Percentiles rank a stretch among this genome's conserved stretches.
Conservation (phyloP, 2,888 invertebrate genomes). For the Yponomeuta evonymella region DNA sequence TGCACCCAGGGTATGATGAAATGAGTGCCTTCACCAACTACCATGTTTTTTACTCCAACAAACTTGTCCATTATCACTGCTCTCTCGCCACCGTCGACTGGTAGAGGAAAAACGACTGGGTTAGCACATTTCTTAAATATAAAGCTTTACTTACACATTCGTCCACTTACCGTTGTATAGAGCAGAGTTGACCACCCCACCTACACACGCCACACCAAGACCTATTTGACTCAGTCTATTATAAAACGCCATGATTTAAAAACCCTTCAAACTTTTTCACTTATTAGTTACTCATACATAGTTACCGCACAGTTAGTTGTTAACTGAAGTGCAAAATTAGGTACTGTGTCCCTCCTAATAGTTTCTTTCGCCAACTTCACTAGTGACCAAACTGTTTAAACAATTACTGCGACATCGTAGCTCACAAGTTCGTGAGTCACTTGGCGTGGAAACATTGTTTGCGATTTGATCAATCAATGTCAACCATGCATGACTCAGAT, state of each 20-base stretch:
- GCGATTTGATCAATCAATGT: constrained; percentile 5
- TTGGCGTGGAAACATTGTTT: not conserved
- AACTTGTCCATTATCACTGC: constrained; percentile 99
- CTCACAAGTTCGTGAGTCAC: not conserved
- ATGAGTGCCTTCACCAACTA: constrained; percentile 98
- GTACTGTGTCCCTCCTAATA: not conserved
- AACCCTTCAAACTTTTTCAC: not conserved
- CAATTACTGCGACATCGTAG: not conserved
- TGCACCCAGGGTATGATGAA: constrained; percentile 99
- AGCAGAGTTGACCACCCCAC: constrained; percentile 96
- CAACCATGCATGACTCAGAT: constrained; percentile 3
- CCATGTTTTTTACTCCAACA: constrained; percentile 92
- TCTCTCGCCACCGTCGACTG: constrained; percentile 98
- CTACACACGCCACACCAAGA: constrained; percentile 92
- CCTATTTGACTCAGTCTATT: constrained; percentile 94
- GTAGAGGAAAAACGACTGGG: not conserved
- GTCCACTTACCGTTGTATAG: constrained; percentile 90
- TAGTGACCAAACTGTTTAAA: not conserved
- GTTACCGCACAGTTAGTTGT: not conserved
- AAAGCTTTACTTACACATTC: too few relatives aligned
- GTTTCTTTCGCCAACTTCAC: not conserved
- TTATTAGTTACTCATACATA: too few relatives aligned
- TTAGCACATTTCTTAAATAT: too few relatives aligned
- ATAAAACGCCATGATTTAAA: constrained; percentile 80
- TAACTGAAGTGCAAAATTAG: not conserved